Evolutionary conservation across 2,113 vertebrate species (phyloP), one percentile per base, ranked within the genome.

Genomic region (Girardinichthys multiradiatus): DNA sequence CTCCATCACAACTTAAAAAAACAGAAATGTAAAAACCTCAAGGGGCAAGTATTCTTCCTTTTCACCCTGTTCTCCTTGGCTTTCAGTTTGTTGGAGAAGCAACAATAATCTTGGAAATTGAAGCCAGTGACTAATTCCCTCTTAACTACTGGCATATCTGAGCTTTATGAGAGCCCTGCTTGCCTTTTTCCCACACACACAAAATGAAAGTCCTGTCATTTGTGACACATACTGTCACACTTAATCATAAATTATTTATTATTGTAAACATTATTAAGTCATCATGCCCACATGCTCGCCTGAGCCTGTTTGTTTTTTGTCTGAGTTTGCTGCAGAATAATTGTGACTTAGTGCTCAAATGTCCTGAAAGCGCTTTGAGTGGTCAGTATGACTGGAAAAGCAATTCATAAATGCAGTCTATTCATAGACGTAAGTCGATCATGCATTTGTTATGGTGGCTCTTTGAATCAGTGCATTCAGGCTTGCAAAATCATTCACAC

Each of bases 61-160:
- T 82, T 79, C 42, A 21, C 58, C 9, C 39, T 76, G 84, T 82
- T 86, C 67, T 75, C 71, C 64, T 88, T 87, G 87, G 74, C 74
- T 70, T 33, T 81, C 31, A 6, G 31, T 29, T 30, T 15, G 11
- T 73, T 78, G 61, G 76, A 77, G 42, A 0, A 27, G 48, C 57
- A 68, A 70, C 61, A 82, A 59, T 54, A 72, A 65, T 11, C 66
- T 71, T 28, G 57, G 81, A 85, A 71, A 70, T 51, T 0, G n/a
- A 45, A 81, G 80, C 74, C 76, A 70, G 42, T 29, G 51, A 57
- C 72, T 80, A 83, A 77, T n/a, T n/a, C 26, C 0, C 8, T 72
- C 21, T 17, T 71, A 58, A 76, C 72, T 68, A 74, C 62, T 71
- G n/a, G 60, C 78, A 81, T 64, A 65, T 68, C 72, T 70, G 67